Conservation (phyloP, 2,113 vertebrate genomes). For the Cephalopterus ornatus region DNA sequence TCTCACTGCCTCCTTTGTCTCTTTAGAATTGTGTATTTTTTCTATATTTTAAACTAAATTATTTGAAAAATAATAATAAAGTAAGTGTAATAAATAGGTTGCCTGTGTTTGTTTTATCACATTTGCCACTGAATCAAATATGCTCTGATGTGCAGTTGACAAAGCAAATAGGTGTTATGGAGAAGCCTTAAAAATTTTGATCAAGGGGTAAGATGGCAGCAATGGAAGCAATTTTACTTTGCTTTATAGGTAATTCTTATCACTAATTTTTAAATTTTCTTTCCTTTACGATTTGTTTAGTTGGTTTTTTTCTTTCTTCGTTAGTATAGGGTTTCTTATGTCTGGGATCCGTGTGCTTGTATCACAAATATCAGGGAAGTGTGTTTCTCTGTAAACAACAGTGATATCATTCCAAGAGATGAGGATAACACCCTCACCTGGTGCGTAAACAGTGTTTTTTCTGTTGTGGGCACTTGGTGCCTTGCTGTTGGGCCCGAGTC, state of each 20-base stretch:
- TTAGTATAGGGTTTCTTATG: neutral
- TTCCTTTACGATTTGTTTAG: neutral
- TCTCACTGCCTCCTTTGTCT: neutral
- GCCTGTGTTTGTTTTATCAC: fast-evolving
- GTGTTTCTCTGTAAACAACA: neutral
- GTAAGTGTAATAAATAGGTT: neutral
- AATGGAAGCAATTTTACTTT: neutral
- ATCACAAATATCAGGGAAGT: neutral
- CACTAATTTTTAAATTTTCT: neutral
- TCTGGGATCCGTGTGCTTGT: neutral
- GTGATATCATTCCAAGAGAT: neutral
- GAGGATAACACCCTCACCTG: neutral
- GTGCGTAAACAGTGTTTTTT: neutral
- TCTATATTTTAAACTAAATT: neutral
- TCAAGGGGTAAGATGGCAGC: neutral
- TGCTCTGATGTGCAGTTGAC: neutral
- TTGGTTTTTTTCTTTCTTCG: neutral
- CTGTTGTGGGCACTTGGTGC: neutral
- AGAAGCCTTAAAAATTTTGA: neutral
- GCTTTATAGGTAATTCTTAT: neutral
- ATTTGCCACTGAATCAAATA: neutral
- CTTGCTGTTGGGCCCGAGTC: neutral
- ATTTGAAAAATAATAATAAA: neutral
- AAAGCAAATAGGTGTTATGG: neutral
- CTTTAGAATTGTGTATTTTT: neutral